Conservation (phyloP, 2,113 vertebrate species). For the Suncus etruscus region DNA sequence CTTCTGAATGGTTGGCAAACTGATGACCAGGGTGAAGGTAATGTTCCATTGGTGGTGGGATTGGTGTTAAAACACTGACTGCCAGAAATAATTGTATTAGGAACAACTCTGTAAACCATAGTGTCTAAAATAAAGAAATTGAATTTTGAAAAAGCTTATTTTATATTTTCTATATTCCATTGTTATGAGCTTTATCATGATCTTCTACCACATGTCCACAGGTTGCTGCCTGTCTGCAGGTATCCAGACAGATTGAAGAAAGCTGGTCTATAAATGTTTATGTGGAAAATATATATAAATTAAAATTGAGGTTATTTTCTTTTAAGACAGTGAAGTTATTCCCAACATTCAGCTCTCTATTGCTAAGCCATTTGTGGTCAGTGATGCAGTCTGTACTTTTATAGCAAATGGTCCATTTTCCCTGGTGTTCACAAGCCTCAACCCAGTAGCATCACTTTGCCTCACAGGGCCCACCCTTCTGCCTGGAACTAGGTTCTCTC, state of each 20-base stretch:
- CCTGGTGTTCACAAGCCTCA: background rate
- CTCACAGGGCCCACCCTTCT: background rate
- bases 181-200: background rate
- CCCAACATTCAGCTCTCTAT: background rate
- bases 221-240: too few relatives aligned
- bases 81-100: too few relatives aligned
- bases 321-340: slow-evolving; percentile 25
- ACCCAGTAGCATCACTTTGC: background rate
- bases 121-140: too few relatives aligned
- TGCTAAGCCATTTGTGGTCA: too few relatives aligned
- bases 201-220: too few relatives aligned
- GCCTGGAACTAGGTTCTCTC: background rate
- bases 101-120: too few relatives aligned
- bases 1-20: too few relatives aligned
- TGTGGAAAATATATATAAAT: slow-evolving; percentile 29
- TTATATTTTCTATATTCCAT: background rate
- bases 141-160: too few relatives aligned
- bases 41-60: too few relatives aligned
- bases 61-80: too few relatives aligned
- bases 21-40: too few relatives aligned
- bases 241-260: too few relatives aligned
- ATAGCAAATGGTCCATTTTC: background rate
- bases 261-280: background rate
- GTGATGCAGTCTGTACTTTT: background rate
- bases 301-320: slow-evolving; percentile 26